Percentiles rank a stretch among this genome's conserved stretches.
phyloP scores from a whole-genome alignment of 2,888 invertebrate species.

The Platycheirus albimanus region DNA sequence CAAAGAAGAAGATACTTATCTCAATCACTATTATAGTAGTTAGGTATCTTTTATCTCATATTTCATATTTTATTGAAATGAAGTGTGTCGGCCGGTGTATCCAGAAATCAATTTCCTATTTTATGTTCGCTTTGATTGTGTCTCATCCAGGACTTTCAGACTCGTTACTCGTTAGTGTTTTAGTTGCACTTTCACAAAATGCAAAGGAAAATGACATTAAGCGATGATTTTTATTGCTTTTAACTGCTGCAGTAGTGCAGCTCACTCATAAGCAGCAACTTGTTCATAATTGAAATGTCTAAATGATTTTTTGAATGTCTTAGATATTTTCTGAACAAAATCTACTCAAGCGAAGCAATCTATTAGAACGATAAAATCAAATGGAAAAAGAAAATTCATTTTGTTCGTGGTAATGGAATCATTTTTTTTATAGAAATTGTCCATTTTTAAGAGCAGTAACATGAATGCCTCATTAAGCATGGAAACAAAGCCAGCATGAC shows the following conservation, averaged over 20 bases:
- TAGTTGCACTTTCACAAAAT: conserved; percentile 22
- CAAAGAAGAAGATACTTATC: too few species aligned
- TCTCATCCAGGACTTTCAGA: too few species aligned
- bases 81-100: too few species aligned
- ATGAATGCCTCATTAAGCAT: conserved; percentile 57
- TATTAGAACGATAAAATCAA: neutral
- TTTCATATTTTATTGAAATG: too few species aligned
- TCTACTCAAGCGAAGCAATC: conserved; percentile 1
- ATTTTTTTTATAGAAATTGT: neutral
- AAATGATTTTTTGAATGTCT: neutral
- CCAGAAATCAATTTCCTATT: too few species aligned
- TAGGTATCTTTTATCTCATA: too few species aligned
- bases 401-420: neutral
- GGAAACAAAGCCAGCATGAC: conserved; percentile 32
- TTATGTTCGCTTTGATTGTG: too few species aligned
- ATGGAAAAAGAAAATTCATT: neutral
- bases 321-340: neutral
- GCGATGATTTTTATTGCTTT: too few species aligned
- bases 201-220: too few species aligned
- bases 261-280: conserved; percentile 4
- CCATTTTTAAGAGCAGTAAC: neutral
- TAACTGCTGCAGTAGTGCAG: too few species aligned
- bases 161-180: neutral
- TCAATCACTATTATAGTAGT: too few species aligned
- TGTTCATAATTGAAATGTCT: neutral